Conservation (phyloP, 2,797 vertebrate genomes). For the Anas bernieri region DNA sequence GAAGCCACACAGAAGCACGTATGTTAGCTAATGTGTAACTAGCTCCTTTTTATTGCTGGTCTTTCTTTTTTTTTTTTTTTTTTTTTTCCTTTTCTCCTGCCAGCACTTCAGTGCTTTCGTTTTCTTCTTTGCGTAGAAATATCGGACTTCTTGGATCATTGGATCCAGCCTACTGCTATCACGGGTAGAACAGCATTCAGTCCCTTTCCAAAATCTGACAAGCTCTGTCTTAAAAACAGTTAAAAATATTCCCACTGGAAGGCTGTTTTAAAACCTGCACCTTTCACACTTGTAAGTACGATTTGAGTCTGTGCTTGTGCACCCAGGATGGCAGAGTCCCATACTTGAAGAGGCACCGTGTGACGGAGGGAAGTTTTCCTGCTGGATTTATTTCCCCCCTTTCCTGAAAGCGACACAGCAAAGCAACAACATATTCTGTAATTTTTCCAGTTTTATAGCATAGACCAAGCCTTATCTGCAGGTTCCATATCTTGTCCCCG, state of each 20-base stretch:
- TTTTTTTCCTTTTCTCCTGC: background rate
- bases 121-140: background rate
- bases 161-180: background rate
- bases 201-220: background rate
- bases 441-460: background rate
- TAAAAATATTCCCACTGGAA: slow-evolving; percentile 1
- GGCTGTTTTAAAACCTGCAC: background rate
- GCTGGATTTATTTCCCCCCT: background rate
- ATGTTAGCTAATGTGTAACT: slow-evolving; percentile 48
- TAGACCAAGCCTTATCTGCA: background rate
- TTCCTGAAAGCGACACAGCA: background rate
- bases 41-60: background rate
- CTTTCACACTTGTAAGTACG: background rate
- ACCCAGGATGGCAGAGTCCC: background rate
- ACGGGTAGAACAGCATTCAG: background rate
- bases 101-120: background rate
- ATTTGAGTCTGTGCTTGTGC: background rate
- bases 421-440: background rate
- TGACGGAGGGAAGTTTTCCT: background rate
- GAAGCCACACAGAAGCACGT: background rate
- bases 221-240: background rate
- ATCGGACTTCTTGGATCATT: background rate
- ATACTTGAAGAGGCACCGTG: background rate
- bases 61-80: background rate
- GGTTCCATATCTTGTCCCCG: background rate